Percentiles rank a stretch among this genome's conserved stretches.
These are phyloP conservation scores for Hirundichthys speculiger DNA, from an alignment of 2,113 vertebrate species.

Conservation along the genomic window DNA sequence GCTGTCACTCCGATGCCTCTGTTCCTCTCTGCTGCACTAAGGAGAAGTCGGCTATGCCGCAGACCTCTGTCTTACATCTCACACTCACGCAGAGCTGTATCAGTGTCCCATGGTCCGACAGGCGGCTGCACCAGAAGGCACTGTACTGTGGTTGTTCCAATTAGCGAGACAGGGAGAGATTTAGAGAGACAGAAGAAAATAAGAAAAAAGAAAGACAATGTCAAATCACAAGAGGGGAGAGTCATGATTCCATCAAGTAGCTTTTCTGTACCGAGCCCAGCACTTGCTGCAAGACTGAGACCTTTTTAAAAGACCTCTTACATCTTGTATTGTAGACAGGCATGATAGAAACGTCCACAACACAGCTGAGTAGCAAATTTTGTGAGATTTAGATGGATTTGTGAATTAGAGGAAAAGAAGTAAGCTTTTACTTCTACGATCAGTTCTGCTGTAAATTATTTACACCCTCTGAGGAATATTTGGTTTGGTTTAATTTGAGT, in stretches of 20 bases:
- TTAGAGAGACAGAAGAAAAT: slow-evolving; percentile 8
- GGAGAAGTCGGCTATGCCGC: slow-evolving; percentile 27
- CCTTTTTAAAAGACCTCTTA: slow-evolving; percentile 2
- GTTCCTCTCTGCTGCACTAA: slow-evolving; percentile 49
- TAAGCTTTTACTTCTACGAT: too few species aligned
- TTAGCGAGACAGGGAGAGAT: slow-evolving; percentile 45
- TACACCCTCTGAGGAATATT: too few species aligned
- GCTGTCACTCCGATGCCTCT: slow-evolving; percentile 10
- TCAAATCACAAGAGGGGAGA: slow-evolving; percentile 14
- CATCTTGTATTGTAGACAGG: not conserved
- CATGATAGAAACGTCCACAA: not conserved
- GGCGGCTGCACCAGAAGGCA: slow-evolving; percentile 40
- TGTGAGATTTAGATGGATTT: too few species aligned
- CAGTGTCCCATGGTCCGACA: slow-evolving; percentile 45
- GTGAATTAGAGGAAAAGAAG: too few species aligned
- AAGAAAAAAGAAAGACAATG: slow-evolving; percentile 18
- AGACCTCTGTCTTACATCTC: slow-evolving; percentile 21
- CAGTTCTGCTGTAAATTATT: too few species aligned
- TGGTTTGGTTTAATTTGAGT: too few species aligned
- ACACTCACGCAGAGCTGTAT: slow-evolving; percentile 3
- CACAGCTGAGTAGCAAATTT: not conserved
- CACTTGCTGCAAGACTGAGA: slow-evolving; percentile 8
- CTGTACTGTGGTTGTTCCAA: slow-evolving; percentile 61
- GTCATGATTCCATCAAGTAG: slow-evolving; percentile 27
- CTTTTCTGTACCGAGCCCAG: slow-evolving; percentile 16